Evolutionary conservation across 1,140 invertebrate genomes (phyloP).

Genomic region (Anoplolepis gracilipes): DNA sequence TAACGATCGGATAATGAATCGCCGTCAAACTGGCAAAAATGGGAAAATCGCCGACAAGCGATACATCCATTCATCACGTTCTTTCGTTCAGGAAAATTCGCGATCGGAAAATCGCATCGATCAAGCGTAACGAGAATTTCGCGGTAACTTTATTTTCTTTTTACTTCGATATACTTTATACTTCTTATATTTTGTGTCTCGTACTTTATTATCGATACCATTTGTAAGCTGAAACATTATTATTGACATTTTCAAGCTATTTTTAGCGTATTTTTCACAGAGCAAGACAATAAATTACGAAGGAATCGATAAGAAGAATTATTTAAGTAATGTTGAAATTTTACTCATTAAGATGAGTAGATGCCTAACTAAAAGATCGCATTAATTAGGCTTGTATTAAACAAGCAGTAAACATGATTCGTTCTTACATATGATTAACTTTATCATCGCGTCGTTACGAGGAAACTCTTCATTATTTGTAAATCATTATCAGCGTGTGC

Average conservation of each 20-base stretch:
- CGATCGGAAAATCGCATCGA: background rate
- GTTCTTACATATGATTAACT: background rate
- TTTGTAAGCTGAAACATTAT: background rate
- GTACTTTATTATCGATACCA: background rate
- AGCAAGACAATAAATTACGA: background rate
- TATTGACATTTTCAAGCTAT: conserved; percentile 6
- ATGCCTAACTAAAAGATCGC: background rate
- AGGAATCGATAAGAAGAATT: background rate
- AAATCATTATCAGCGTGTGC: background rate
- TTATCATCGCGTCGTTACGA: background rate
- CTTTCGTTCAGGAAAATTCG: background rate
- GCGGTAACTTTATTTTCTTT: background rate
- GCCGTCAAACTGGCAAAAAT: background rate
- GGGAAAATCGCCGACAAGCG: background rate
- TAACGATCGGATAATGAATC: conserved; percentile 38
- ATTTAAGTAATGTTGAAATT: background rate
- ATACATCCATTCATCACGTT: background rate
- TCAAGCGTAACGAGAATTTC: background rate
- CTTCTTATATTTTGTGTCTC: background rate
- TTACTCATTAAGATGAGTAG: background rate
- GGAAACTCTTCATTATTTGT: background rate
- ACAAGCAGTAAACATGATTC: background rate
- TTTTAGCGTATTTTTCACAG: conserved; percentile 4
- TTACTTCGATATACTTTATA: background rate
- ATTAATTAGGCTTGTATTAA: conserved; percentile 12